A percentile compares a stretch with the other conserved stretches of the same genome.
These are phyloP conservation scores for Sebastolobus altivelis DNA, from an alignment of 2,797 vertebrate genomes.

Conservation along the genomic window DNA sequence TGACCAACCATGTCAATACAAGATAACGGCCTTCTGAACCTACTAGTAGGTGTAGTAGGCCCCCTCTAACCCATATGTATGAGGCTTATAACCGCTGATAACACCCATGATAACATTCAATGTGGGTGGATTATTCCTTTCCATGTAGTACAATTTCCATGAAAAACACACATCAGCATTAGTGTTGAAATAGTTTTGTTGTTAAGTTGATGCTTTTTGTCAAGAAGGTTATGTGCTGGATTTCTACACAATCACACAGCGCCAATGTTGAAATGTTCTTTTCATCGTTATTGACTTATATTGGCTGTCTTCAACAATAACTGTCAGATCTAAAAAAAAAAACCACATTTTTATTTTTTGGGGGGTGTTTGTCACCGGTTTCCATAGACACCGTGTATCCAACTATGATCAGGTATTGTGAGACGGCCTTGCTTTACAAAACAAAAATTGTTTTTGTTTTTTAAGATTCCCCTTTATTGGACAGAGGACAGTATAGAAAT, in stretches of 20 bases:
- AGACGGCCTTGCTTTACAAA: neutral
- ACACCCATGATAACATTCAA: neutral
- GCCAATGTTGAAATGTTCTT: neutral
- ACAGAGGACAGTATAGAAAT: neutral
- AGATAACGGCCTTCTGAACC: neutral
- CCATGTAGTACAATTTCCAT: neutral
- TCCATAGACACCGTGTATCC: neutral
- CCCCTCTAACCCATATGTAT: neutral
- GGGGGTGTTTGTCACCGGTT: neutral
- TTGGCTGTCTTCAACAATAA: slow-evolving; percentile 12
- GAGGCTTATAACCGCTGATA: neutral
- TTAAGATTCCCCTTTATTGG: neutral
- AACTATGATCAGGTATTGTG: neutral
- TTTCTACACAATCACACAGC: neutral
- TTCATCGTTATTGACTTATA: slow-evolving; percentile 11
- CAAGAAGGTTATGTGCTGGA: slow-evolving; percentile 7
- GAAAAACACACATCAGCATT: neutral
- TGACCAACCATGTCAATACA: neutral
- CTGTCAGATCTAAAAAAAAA: neutral
- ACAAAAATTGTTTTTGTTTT: neutral
- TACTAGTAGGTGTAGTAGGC: neutral
- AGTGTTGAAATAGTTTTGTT: neutral
- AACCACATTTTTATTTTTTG: no score
- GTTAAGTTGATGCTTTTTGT: slow-evolving; percentile 8
- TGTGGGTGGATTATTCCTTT: neutral